Conservation (phyloP, 2,797 vertebrate species). For the Yasuhikotakia modesta region DNA sequence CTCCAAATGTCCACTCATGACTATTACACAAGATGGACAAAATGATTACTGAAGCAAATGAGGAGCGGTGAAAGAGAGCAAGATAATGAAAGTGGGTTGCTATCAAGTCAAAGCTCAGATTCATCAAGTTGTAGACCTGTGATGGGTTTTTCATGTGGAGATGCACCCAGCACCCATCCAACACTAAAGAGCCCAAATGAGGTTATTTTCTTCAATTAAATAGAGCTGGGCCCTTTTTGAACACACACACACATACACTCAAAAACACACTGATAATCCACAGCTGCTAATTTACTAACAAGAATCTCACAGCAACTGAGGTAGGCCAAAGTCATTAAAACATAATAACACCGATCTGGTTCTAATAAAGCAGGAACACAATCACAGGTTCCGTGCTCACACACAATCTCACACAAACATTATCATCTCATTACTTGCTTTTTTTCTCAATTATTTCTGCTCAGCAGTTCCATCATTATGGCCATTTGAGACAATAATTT, state of each 20-base stretch:
- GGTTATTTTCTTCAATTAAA: conserved; percentile 33
- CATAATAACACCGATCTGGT: conserved; percentile 38
- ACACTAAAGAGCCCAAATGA: not conserved
- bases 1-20: conserved; percentile 47
- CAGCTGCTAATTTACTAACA: conserved; percentile 64
- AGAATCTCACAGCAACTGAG: conserved; percentile 19
- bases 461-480: conserved; percentile 24
- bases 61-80: not conserved
- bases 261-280: conserved; percentile 27
- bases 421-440: conserved; percentile 11
- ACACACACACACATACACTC: not conserved
- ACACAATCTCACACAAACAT: conserved; percentile 23
- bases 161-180: conserved; percentile 18
- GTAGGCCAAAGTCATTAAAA: conserved; percentile 39
- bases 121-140: conserved; percentile 27
- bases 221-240: conserved; percentile 1
- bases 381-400: conserved; percentile 9
- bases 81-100: not conserved
- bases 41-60: conserved; percentile 48
- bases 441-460: conserved; percentile 16
- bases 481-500: conserved; percentile 16
- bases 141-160: conserved; percentile 40
- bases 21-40: conserved; percentile 36
- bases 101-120: not conserved
- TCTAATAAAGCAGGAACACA: conserved; percentile 19